Conservation (phyloP, 1,140 invertebrate genomes). For the Sarcophaga bullata region DNA sequence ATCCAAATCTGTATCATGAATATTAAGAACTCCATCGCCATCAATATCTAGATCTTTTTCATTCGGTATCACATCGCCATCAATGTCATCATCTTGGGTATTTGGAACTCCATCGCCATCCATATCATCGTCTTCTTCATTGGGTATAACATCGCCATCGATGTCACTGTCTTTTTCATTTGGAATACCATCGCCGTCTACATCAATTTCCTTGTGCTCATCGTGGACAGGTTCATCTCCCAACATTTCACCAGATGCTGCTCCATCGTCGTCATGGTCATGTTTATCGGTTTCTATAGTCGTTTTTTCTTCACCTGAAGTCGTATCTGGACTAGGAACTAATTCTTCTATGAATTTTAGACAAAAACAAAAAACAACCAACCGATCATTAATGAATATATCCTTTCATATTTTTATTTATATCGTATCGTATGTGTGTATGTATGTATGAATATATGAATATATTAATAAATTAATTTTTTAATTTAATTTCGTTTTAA, state of each 20-base stretch:
- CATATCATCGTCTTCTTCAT: constrained; percentile 49
- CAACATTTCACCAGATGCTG: constrained; percentile 66
- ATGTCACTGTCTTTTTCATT: constrained; percentile 52
- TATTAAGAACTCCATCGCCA: constrained; percentile 44
- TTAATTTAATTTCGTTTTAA: not conserved
- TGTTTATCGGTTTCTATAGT: constrained; percentile 57
- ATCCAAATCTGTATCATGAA: constrained; percentile 48
- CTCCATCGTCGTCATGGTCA: constrained; percentile 50
- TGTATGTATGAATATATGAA: not conserved
- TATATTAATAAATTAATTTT: not conserved
- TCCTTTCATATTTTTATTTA: no score
- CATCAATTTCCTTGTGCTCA: constrained; percentile 51
- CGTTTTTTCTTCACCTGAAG: constrained; percentile 65
- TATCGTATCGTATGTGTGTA: no score
- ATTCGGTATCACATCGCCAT: constrained; percentile 47
- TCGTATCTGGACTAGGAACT: constrained; percentile 66
- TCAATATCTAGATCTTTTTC: constrained; percentile 44
- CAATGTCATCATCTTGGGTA: constrained; percentile 44
- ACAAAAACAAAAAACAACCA: not conserved
- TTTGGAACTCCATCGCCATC: constrained; percentile 44
- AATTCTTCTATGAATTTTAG: constrained; percentile 25
- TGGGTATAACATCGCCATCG: constrained; percentile 50
- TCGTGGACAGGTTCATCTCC: constrained; percentile 61
- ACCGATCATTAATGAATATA: no score
- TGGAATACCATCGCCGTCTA: constrained; percentile 57